Evolutionary conservation across 2,888 invertebrate genomes (phyloP).

Genomic region (Megastigmus dorsalis): DNA sequence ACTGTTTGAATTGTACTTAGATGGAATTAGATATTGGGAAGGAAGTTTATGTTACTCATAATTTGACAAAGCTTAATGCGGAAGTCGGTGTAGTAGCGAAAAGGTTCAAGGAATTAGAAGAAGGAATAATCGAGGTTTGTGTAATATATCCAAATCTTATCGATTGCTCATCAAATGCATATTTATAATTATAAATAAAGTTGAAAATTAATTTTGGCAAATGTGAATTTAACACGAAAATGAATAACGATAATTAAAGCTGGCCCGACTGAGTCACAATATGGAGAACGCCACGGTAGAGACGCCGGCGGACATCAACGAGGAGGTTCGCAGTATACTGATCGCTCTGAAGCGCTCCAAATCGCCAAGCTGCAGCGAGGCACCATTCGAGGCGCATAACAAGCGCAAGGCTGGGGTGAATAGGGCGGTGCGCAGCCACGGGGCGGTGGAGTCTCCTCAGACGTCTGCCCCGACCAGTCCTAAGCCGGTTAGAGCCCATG

Average conservation of each 20-base stretch:
- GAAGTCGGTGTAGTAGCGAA: constrained; percentile 57
- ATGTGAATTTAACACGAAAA: too few relatives aligned
- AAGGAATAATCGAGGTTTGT: constrained; percentile 66
- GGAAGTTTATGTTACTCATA: constrained; percentile 65
- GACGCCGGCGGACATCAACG: constrained; percentile 67
- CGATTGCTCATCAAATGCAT: too few relatives aligned
- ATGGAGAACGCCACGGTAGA: constrained; percentile 65
- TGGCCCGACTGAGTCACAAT: constrained; percentile 67
- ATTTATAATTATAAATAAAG: too few relatives aligned
- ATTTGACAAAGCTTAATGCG: constrained; percentile 63
- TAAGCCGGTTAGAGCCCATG: too few relatives aligned
- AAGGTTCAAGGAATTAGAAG: constrained; percentile 63
- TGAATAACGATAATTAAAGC: too few relatives aligned
- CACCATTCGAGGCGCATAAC: not conserved
- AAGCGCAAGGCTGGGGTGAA: not conserved
- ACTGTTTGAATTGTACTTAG: constrained; percentile 57
- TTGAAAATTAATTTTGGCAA: too few relatives aligned
- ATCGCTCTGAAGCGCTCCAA: not conserved
- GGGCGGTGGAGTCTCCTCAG: not conserved
- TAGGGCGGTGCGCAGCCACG: not conserved
- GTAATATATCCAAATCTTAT: too few relatives aligned
- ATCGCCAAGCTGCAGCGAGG: not conserved
- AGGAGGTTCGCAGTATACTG: constrained; percentile 64
- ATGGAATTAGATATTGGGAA: constrained; percentile 65
- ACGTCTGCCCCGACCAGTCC: too few relatives aligned